A percentile compares a stretch with the other conserved stretches of the same genome.
These are phyloP conservation scores for Athalia circularis DNA, from an alignment of 2,888 invertebrate genomes.

Conservation along the genomic window DNA sequence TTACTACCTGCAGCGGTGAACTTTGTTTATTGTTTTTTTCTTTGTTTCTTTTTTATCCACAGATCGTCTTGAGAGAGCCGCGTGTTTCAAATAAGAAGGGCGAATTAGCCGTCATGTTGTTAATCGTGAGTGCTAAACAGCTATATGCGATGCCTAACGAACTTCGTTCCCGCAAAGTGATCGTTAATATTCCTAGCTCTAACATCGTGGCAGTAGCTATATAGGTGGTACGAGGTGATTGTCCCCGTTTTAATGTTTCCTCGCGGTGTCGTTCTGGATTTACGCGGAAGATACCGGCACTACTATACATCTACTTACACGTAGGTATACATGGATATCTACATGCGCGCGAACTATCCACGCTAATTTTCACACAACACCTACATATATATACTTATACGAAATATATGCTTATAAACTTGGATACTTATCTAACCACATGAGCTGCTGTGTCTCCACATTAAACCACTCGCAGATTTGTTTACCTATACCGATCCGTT, in stretches of 20 bases:
- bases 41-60: too few species aligned
- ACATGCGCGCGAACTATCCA: background rate
- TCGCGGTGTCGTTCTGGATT: conserved; percentile 24
- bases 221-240: conserved; percentile 16
- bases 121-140: background rate
- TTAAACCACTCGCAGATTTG: too few species aligned
- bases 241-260: conserved; percentile 41
- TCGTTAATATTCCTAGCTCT: conserved; percentile 38
- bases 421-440: too few species aligned
- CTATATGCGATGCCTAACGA: conserved; percentile 2
- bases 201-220: conserved; percentile 26
- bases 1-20: too few species aligned
- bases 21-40: too few species aligned
- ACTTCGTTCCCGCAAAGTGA: conserved; percentile 36
- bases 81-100: background rate
- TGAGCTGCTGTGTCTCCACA: too few species aligned
- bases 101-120: background rate
- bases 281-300: background rate
- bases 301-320: too few species aligned
- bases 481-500: too few species aligned
- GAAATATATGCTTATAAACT: too few species aligned
- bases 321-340: background rate
- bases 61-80: too few species aligned
- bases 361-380: too few species aligned
- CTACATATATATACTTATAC: too few species aligned